A percentile compares a stretch with the other conserved stretches of the same genome.
Conservation (phyloP, 2,797 vertebrate species). For the Syngnathus rostellatus region DNA sequence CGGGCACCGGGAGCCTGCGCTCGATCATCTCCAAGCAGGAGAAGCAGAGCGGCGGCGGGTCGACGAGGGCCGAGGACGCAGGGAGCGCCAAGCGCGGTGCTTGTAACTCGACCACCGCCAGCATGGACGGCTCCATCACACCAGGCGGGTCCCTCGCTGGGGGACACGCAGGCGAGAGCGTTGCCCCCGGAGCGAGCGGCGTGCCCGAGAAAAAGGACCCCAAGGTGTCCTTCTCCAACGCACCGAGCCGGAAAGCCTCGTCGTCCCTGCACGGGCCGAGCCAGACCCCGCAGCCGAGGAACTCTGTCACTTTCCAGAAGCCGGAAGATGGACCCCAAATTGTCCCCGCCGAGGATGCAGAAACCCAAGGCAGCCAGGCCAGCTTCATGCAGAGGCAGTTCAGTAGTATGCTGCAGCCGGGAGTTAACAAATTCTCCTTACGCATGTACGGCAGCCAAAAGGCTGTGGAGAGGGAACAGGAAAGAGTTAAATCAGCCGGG, state of each 20-base stretch:
- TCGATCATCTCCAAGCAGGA: constrained; percentile 74
- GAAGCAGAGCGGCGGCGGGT: constrained; percentile 56
- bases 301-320: constrained; percentile 76
- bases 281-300: constrained; percentile 66
- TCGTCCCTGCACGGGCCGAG: constrained; percentile 62
- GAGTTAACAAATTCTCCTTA: constrained; percentile 98
- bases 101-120: constrained; percentile 68
- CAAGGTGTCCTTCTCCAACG: constrained; percentile 76
- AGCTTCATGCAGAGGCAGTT: constrained; percentile 97
- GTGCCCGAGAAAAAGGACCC: constrained; percentile 72
- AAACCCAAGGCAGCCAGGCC: constrained; percentile 76
- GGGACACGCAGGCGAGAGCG: constrained; percentile 59
- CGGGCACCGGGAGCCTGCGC: constrained; percentile 72
- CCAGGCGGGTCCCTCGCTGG: constrained; percentile 63
- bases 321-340: constrained; percentile 74
- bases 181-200: constrained; percentile 50
- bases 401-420: constrained; percentile 91
- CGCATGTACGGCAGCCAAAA: constrained; percentile 98
- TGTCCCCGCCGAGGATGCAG: constrained; percentile 76
- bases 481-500: constrained; percentile 93
- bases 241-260: constrained; percentile 74
- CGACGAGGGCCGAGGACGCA: constrained; percentile 62
- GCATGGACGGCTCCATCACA: constrained; percentile 71
- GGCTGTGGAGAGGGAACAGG: constrained; percentile 90
- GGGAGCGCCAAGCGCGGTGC: constrained; percentile 60